Percentiles rank a stretch among this genome's conserved stretches.
Evolutionary conservation across 1,140 invertebrate species (phyloP).

Genomic region (Pygmarrhopalites habei): DNA sequence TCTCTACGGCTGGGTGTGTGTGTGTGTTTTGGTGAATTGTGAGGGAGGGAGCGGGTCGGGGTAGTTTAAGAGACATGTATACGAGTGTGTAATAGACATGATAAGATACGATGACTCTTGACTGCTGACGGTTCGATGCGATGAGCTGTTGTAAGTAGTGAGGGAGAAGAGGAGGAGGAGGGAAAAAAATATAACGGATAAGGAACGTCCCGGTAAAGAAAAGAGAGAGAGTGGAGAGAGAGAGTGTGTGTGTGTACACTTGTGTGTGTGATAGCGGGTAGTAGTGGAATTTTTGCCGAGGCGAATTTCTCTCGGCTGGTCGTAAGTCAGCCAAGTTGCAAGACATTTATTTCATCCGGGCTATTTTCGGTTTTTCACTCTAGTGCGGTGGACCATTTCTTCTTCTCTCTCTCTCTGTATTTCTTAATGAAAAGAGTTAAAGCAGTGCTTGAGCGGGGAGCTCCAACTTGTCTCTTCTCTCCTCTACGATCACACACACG

Average conservation of each 20-base stretch:
- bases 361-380: slow-evolving; percentile 24
- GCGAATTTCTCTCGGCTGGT: slow-evolving; percentile 17
- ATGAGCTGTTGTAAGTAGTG: background rate
- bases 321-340: slow-evolving; percentile 27
- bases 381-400: slow-evolving; percentile 18
- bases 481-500: background rate
- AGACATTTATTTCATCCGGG: slow-evolving; percentile 26
- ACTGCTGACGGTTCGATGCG: slow-evolving; percentile 7
- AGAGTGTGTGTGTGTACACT: too few relatives aligned
- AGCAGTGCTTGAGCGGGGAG: slow-evolving; percentile 9
- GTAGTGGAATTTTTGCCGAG: slow-evolving; percentile 14
- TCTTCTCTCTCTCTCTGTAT: slow-evolving; percentile 12
- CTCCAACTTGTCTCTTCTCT: slow-evolving; percentile 4
- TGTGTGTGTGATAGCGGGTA: background rate
- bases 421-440: slow-evolving; percentile 25
- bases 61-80: background rate
- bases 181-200: too few relatives aligned
- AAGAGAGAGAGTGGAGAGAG: too few relatives aligned
- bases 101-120: slow-evolving; percentile 11
- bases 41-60: background rate
- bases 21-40: background rate
- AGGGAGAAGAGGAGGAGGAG: background rate
- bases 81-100: slow-evolving; percentile 5
- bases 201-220: background rate
- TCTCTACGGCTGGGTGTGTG: background rate